phyloP scores from a whole-genome alignment of 2,888 invertebrate species.

The Apoda limacodes region DNA sequence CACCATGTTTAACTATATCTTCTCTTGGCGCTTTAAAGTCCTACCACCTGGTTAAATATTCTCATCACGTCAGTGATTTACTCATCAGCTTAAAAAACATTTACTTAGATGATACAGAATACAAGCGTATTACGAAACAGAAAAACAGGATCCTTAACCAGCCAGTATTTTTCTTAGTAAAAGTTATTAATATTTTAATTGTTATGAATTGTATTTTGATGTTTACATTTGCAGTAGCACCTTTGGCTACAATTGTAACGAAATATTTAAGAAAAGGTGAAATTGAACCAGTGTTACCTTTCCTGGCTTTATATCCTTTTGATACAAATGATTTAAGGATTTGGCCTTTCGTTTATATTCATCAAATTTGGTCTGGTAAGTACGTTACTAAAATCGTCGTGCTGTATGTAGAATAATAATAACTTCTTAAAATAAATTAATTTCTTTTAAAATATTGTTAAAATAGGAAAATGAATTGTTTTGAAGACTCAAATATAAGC shows the following conservation, averaged over 20 bases:
- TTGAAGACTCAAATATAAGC: too few species aligned
- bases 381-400: conserved; percentile 11
- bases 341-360: conserved; percentile 39
- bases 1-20: conserved; percentile 30
- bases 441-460: background rate
- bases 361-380: conserved; percentile 41
- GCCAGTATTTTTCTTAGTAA: conserved; percentile 28
- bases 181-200: conserved; percentile 28
- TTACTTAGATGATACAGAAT: conserved; percentile 25
- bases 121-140: conserved; percentile 10
- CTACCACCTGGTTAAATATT: conserved; percentile 22
- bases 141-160: conserved; percentile 24
- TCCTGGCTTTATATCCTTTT: conserved; percentile 40
- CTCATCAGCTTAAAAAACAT: conserved; percentile 23
- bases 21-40: conserved; percentile 25
- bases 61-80: conserved; percentile 22
- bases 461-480: background rate
- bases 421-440: conserved; percentile 1
- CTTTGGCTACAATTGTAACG: conserved; percentile 26
- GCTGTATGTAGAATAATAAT: background rate
- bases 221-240: conserved; percentile 27
- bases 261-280: conserved; percentile 31
- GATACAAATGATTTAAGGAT: conserved; percentile 29
- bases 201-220: conserved; percentile 25
- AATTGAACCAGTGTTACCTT: conserved; percentile 32